Evolutionary conservation across 2,113 vertebrate species (phyloP).

Genomic region (Ophiodon elongatus): DNA sequence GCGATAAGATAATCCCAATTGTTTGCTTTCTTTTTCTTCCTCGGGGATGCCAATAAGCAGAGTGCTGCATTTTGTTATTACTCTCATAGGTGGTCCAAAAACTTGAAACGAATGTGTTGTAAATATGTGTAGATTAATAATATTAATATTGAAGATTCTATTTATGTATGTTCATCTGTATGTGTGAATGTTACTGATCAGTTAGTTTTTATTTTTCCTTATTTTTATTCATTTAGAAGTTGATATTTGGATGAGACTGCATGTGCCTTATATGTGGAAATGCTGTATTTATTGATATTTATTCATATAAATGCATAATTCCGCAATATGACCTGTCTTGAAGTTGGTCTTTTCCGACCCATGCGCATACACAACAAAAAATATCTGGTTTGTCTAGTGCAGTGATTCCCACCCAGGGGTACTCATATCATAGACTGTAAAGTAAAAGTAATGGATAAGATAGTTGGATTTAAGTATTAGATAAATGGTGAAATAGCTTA

Average conservation of each 20-base stretch:
- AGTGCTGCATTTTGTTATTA: conserved; percentile 40
- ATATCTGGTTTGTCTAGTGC: not conserved
- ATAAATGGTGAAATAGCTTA: not conserved
- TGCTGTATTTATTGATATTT: conserved; percentile 42
- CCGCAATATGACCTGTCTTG: not conserved
- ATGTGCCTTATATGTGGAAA: conserved; percentile 72
- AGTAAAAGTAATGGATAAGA: not conserved
- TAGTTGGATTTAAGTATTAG: not conserved
- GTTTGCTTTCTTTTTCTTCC: conserved; percentile 62
- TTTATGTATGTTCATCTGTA: conserved; percentile 36
- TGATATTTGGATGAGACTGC: conserved; percentile 40
- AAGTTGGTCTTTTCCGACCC: not conserved
- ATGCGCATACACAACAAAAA: not conserved
- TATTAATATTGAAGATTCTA: conserved; percentile 31
- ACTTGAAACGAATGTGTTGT: conserved; percentile 41
- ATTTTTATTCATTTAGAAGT: conserved; percentile 5
- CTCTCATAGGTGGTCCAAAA: conserved; percentile 25
- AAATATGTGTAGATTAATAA: conserved; percentile 38
- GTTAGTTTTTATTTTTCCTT: conserved; percentile 31
- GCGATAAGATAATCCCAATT: conserved; percentile 68
- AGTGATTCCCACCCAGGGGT: not conserved
- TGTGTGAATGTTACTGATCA: conserved; percentile 11
- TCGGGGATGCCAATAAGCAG: conserved; percentile 29
- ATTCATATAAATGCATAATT: conserved; percentile 44
- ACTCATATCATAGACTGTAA: not conserved